A percentile compares a stretch with the other conserved stretches of the same genome.
phyloP scores from a whole-genome alignment of 2,113 vertebrate genomes.

The Xiphophorus maculatus region DNA sequence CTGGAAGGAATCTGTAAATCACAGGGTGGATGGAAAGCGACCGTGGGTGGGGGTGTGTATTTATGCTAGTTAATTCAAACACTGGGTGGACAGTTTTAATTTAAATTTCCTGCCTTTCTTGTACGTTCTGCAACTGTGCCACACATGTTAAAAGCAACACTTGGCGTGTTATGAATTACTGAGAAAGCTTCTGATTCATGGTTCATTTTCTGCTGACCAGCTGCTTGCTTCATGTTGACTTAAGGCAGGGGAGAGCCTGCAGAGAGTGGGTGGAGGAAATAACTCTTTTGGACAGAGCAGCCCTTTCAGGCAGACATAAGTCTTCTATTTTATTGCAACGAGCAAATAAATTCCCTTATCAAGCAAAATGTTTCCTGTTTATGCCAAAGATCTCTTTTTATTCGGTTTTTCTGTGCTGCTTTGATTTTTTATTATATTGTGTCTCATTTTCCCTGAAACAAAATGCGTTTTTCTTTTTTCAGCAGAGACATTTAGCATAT shows the following conservation, averaged over 20 bases:
- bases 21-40: slow-evolving; percentile 56
- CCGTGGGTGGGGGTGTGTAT: slow-evolving; percentile 21
- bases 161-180: not conserved
- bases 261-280: slow-evolving; percentile 16
- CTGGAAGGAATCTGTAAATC: slow-evolving; percentile 52
- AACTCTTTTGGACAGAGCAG: slow-evolving; percentile 26
- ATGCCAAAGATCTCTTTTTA: not conserved
- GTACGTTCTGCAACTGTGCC: slow-evolving; percentile 19
- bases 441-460: not conserved
- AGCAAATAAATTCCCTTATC: slow-evolving; percentile 1
- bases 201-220: slow-evolving; percentile 26
- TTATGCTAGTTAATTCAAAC: slow-evolving; percentile 24
- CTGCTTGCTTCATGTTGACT: slow-evolving; percentile 35
- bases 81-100: not conserved
- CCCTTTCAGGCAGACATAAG: slow-evolving; percentile 25
- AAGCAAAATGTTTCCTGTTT: slow-evolving; percentile 11
- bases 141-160: slow-evolving; percentile 40
- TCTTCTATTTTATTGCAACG: slow-evolving; percentile 1
- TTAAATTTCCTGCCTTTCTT: slow-evolving; percentile 28
- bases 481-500: not conserved
- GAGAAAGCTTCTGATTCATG: slow-evolving; percentile 16
- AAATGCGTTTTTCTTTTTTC: not conserved
- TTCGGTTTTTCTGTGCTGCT: no score
- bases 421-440: not conserved
- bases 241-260: slow-evolving; percentile 1